Evolutionary conservation across 2,888 invertebrate species (phyloP), one percentile per base, ranked within the genome.

Genomic region (Cephus spinipes): DNA sequence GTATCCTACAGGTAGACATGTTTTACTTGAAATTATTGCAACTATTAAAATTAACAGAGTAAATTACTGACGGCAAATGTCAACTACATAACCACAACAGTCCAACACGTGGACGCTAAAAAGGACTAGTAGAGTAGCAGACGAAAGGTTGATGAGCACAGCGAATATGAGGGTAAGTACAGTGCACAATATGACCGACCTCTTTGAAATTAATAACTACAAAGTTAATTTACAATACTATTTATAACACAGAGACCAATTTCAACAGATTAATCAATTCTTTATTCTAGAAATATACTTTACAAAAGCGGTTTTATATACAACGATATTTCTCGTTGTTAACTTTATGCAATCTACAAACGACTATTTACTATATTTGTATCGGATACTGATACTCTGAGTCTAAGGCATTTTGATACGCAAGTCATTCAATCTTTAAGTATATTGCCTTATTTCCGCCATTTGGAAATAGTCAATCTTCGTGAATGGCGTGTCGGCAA

Each of bases 1-100:
- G 97, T 84, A 97, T 93, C 91, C 94, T 94, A 89, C 93, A 93
- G 4, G 89, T 87, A 73, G 93, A 91, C 95, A 95, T 95, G 88
- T 88, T 91, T 55, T 23, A 33, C 35, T 33, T 33, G 9, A 74
- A 74, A 35, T 11, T 35, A 74, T 74, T 74, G 30, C 35, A 71
- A 31, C 12, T 12, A 71, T 74, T 74, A 23, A 74, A 74, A 33
- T 74, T 74, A 55, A 55, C 23, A 23, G 23, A 55, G 23, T 55
- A 23, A 55, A 23, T 55, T 55, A 2, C 23, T 55, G 23, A 55
- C 23, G 55, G 23, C 15, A 23, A 55, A 23, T 55, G 55, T 55
- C 55, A 55, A 23, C 55, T 23, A 23, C 55, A 55, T 55, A 55
- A 55, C 55, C 55, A 23, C 2, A 55, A 55, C 55, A 55, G 9